A percentile compares a stretch with the other conserved stretches of the same genome.
Evolutionary conservation across 2,888 invertebrate genomes (phyloP).

Genomic region (Oegoconia quadripuncta): DNA sequence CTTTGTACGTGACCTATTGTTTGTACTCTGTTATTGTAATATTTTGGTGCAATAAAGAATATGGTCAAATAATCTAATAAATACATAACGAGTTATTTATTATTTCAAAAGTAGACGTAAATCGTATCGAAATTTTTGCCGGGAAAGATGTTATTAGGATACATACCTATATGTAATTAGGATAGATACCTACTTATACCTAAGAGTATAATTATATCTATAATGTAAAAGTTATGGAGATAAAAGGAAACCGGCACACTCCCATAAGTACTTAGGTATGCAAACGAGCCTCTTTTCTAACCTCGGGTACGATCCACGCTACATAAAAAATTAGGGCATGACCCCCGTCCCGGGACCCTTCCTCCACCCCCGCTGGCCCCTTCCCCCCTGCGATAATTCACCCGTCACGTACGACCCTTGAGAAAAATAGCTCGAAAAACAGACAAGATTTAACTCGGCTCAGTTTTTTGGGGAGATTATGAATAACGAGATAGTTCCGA

Average conservation of each 20-base stretch:
- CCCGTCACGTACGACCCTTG: constrained; percentile 63
- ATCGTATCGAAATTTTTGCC: too few species aligned
- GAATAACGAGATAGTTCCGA: constrained; percentile 26
- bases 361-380: constrained; percentile 28
- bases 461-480: constrained; percentile 37
- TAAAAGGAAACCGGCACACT: neutral
- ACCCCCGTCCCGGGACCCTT: constrained; percentile 28
- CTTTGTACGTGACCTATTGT: too few species aligned
- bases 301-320: constrained; percentile 44
- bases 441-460: constrained; percentile 66
- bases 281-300: constrained; percentile 46
- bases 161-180: too few species aligned
- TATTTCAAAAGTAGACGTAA: too few species aligned
- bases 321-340: constrained; percentile 70
- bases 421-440: constrained; percentile 76
- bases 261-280: constrained; percentile 9
- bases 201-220: too few species aligned
- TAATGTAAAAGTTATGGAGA: too few species aligned
- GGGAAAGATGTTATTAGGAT: too few species aligned
- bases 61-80: too few species aligned
- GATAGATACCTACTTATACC: too few species aligned
- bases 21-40: too few species aligned
- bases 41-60: too few species aligned
- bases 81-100: too few species aligned
- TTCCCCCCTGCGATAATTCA: constrained; percentile 47